phyloP scores from a whole-genome alignment of 1,140 invertebrate species.

The Philopotamus ludificatus region DNA sequence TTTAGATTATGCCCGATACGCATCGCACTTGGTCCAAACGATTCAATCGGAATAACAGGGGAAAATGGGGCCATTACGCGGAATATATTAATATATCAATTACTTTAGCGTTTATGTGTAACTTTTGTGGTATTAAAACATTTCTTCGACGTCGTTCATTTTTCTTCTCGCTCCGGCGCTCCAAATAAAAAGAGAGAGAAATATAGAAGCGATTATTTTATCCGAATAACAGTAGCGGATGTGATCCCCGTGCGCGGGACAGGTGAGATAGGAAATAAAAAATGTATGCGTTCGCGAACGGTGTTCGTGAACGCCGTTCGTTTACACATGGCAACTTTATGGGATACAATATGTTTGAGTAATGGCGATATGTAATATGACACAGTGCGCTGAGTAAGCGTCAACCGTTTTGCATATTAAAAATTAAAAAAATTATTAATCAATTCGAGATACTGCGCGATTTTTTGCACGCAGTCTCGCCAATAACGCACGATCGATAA shows the following conservation, averaged over 20 bases:
- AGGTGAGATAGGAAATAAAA: too few species aligned
- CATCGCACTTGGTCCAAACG: too few species aligned
- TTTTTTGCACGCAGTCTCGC: not conserved
- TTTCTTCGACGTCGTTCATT: too few species aligned
- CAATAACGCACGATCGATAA: not conserved
- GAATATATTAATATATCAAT: too few species aligned
- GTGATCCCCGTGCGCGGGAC: too few species aligned
- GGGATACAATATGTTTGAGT: conserved; percentile 24
- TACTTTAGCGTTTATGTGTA: too few species aligned
- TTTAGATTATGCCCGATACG: too few species aligned
- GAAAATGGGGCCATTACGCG: too few species aligned
- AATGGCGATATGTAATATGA: conserved; percentile 25
- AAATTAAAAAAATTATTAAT: conserved; percentile 1
- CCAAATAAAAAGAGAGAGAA: not conserved
- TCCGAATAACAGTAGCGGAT: too few species aligned
- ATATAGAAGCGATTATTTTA: too few species aligned
- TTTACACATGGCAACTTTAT: conserved; percentile 8
- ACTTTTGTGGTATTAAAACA: too few species aligned
- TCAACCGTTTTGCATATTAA: conserved; percentile 7
- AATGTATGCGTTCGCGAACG: not conserved
- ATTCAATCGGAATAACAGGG: too few species aligned
- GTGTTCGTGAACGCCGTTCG: not conserved
- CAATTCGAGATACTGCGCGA: not conserved
- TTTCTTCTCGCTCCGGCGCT: not conserved
- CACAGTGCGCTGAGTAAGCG: conserved; percentile 19